phyloP scores from a whole-genome alignment of 1,140 invertebrate genomes.

The Pachypsylla venusta region DNA sequence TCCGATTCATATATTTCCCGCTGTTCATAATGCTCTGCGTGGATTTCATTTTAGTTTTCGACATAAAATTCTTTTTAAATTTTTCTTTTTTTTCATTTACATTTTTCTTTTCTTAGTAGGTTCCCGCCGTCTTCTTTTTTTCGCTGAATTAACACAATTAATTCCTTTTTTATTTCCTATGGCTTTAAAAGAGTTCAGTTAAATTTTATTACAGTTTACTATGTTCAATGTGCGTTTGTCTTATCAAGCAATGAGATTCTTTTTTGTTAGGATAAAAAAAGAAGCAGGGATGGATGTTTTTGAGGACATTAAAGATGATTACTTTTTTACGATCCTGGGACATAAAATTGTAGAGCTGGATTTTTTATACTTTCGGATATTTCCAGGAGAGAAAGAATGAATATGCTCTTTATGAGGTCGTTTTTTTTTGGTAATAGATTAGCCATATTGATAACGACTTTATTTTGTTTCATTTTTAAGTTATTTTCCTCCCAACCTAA shows the following conservation, averaged over 20 bases:
- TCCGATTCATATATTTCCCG: too few relatives aligned
- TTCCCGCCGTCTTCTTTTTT: background rate
- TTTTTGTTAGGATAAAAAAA: background rate
- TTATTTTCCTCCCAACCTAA: too few relatives aligned
- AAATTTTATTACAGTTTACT: background rate
- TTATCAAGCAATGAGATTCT: background rate
- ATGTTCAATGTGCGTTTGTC: background rate
- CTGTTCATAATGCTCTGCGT: too few relatives aligned
- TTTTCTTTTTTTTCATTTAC: too few relatives aligned
- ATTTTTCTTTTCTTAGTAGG: slow-evolving; percentile 22
- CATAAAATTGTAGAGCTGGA: background rate
- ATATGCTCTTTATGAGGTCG: background rate
- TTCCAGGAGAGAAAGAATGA: background rate
- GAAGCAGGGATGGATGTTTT: background rate
- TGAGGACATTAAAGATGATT: background rate
- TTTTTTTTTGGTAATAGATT: background rate
- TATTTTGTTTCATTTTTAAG: background rate
- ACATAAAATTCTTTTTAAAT: too few relatives aligned
- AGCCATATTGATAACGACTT: background rate
- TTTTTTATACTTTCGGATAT: background rate
- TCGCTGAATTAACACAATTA: slow-evolving; percentile 8
- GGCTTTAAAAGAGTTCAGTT: background rate
- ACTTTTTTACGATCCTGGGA: background rate
- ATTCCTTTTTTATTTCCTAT: background rate
- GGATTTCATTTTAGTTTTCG: too few relatives aligned